Conservation (phyloP, 2,888 invertebrate species). For the Mechanitis mazaeus region DNA sequence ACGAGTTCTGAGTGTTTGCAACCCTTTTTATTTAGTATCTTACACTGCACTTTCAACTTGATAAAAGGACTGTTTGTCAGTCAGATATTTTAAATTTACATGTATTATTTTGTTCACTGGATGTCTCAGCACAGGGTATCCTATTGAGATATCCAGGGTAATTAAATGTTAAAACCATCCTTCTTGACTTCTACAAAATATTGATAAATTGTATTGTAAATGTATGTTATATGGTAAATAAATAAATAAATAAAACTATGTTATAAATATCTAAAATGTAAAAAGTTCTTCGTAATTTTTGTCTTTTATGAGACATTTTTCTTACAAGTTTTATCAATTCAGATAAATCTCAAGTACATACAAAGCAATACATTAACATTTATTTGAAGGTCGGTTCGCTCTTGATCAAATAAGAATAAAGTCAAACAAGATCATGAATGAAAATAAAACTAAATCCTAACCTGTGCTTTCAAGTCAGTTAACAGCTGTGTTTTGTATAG, state of each 20-base stretch:
- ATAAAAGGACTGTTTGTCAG: too few relatives aligned
- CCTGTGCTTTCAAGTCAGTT: constrained; percentile 32
- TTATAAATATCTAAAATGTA: too few relatives aligned
- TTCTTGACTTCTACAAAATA: too few relatives aligned
- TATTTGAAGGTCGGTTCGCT: constrained; percentile 17
- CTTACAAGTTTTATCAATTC: neutral
- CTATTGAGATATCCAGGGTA: too few relatives aligned
- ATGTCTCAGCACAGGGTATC: too few relatives aligned
- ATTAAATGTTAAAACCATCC: too few relatives aligned
- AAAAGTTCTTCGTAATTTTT: too few relatives aligned
- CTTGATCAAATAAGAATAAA: constrained; percentile 12
- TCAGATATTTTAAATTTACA: too few relatives aligned
- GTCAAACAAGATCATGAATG: constrained; percentile 26
- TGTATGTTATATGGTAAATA: too few relatives aligned
- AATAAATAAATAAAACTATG: too few relatives aligned
- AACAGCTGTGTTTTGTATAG: constrained; percentile 65
- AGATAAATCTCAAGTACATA: constrained; percentile 1
- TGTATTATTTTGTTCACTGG: too few relatives aligned
- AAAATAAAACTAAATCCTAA: constrained; percentile 23
- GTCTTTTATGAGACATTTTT: neutral
- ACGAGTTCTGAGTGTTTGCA: constrained; percentile 12
- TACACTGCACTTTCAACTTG: neutral
- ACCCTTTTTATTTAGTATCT: constrained; percentile 22
- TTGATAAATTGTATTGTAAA: too few relatives aligned
- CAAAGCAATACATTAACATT: constrained; percentile 3